Percentiles rank a stretch among this genome's conserved stretches.
Conservation (phyloP, 2,797 vertebrate genomes). For the Sebastiscus tertius region DNA sequence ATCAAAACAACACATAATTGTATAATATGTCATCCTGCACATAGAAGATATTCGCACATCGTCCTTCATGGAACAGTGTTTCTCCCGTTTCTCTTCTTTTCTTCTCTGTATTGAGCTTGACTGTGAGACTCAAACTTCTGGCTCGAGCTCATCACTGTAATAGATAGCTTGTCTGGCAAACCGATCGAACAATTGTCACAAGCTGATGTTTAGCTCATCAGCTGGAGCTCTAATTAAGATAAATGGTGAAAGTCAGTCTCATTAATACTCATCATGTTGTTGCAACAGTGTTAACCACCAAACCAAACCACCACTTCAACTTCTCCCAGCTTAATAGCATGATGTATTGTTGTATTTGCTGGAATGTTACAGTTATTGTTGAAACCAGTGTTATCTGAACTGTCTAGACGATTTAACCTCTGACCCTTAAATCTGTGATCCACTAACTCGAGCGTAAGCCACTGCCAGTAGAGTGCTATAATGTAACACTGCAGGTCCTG, state of each 20-base stretch:
- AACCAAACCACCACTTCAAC: neutral
- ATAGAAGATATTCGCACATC: neutral
- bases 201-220: neutral
- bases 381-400: neutral
- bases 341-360: neutral
- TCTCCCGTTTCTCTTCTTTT: neutral
- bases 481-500: constrained; percentile 29
- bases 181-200: neutral
- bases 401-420: neutral
- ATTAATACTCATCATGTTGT: constrained; percentile 16
- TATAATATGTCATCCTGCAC: neutral
- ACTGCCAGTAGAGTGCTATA: constrained; percentile 6
- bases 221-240: constrained; percentile 2
- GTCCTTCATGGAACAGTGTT: neutral
- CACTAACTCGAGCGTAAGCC: neutral
- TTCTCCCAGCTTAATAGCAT: neutral
- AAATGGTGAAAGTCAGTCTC: constrained; percentile 1
- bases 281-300: neutral
- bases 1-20: neutral
- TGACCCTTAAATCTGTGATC: constrained; percentile 4
- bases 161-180: constrained; percentile 5
- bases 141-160: constrained; percentile 14
- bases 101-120: constrained; percentile 12
- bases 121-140: constrained; percentile 10
- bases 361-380: neutral